A percentile compares a stretch with the other conserved stretches of the same genome.
phyloP scores from a whole-genome alignment of 2,797 vertebrate species.

The Neopelma chrysocephalum region DNA sequence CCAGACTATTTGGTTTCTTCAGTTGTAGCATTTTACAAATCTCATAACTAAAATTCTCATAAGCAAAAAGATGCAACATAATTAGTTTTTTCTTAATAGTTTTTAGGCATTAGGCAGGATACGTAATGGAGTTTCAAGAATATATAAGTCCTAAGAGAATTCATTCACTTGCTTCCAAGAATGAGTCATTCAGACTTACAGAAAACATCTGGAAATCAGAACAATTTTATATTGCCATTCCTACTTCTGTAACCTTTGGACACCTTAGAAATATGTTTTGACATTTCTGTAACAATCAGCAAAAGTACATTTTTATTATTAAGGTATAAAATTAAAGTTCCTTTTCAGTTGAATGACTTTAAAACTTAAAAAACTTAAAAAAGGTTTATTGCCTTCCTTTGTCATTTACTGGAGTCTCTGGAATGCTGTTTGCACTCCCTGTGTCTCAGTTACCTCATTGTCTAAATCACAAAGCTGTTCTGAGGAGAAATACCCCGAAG shows the following conservation, averaged over 20 bases:
- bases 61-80: neutral
- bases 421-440: neutral
- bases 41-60: neutral
- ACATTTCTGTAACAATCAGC: neutral
- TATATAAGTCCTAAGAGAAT: conserved; percentile 1
- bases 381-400: neutral
- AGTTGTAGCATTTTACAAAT: neutral
- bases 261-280: neutral
- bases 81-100: conserved; percentile 31
- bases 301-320: neutral
- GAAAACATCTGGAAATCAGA: neutral
- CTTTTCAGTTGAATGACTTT: neutral
- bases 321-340: no score
- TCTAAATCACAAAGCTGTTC: neutral
- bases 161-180: conserved; percentile 35
- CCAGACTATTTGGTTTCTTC: neutral
- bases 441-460: neutral
- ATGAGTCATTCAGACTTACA: neutral
- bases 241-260: neutral
- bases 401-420: neutral
- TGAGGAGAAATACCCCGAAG: neutral
- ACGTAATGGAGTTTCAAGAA: conserved; percentile 11
- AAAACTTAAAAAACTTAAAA: no score
- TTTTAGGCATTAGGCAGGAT: neutral
- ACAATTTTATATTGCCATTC: neutral